Evolutionary conservation across 2,113 vertebrate genomes (phyloP).

Genomic region (Xenus cinereus): DNA sequence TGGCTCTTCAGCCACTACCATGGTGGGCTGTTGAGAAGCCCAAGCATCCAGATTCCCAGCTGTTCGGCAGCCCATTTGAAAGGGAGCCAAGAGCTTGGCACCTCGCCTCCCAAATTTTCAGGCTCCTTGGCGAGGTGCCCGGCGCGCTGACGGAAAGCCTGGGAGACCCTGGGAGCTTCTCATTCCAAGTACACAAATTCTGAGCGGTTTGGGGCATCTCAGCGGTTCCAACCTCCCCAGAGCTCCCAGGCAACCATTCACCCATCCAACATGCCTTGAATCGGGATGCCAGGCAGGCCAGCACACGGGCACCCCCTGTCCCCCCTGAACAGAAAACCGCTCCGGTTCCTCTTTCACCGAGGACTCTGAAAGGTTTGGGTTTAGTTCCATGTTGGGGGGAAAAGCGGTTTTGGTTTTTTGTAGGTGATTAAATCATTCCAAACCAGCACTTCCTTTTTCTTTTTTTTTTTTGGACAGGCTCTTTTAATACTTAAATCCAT

Average conservation of each 20-base stretch:
- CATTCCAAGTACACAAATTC: slow-evolving; percentile 49
- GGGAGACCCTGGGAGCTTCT: slow-evolving; percentile 58
- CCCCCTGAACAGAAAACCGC: not conserved
- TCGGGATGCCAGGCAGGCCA: not conserved
- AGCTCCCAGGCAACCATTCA: slow-evolving; percentile 59
- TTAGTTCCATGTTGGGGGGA: not conserved
- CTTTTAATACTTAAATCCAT: not conserved
- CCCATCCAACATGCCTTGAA: not conserved
- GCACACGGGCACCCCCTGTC: not conserved
- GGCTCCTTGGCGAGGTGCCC: slow-evolving; percentile 53
- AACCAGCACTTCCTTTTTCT: not conserved
- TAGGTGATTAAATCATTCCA: not conserved
- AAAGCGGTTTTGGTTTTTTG: not conserved
- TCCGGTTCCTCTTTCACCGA: not conserved
- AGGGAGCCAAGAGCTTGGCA: slow-evolving; percentile 56
- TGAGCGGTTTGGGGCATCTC: slow-evolving; percentile 9
- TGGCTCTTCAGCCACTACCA: not conserved
- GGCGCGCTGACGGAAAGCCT: slow-evolving; percentile 45
- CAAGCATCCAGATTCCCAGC: slow-evolving; percentile 63
- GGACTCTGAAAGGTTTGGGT: not conserved
- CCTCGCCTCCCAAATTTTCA: slow-evolving; percentile 49
- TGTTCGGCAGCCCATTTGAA: slow-evolving; percentile 63
- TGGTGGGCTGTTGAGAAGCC: slow-evolving; percentile 47
- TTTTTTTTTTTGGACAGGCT: not conserved
- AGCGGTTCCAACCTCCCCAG: not conserved